Percentiles rank a stretch among this genome's conserved stretches.
Evolutionary conservation across 2,888 invertebrate species (phyloP).

Genomic region (Brachypterus glaber): DNA sequence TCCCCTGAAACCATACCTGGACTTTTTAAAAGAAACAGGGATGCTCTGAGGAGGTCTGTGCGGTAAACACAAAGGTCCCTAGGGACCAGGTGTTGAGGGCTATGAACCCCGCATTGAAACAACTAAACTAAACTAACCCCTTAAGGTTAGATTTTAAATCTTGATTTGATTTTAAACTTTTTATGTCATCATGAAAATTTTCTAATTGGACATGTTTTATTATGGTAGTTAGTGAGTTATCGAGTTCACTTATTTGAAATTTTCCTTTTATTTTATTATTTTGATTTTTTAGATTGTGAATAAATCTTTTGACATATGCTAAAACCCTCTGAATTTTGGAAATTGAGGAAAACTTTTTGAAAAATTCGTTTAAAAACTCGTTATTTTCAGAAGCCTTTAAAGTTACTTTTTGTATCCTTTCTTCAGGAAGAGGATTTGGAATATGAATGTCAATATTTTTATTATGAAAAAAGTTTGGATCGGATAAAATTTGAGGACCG

Average conservation of each 20-base stretch:
- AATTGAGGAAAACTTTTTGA: not conserved
- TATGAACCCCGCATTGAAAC: too few relatives aligned
- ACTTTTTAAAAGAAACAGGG: too few relatives aligned
- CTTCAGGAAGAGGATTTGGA: not conserved
- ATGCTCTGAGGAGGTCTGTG: too few relatives aligned
- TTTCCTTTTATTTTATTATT: not conserved
- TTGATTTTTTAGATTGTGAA: not conserved
- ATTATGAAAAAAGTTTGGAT: not conserved
- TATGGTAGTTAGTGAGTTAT: not conserved
- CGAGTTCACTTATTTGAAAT: not conserved
- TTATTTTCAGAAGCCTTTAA: not conserved
- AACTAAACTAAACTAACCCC: too few relatives aligned
- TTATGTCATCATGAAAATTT: not conserved
- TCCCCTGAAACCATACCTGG: too few relatives aligned
- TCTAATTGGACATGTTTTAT: not conserved
- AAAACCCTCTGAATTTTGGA: not conserved
- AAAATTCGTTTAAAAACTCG: not conserved
- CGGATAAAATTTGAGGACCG: not conserved
- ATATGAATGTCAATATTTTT: not conserved
- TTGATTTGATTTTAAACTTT: not conserved
- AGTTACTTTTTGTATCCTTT: not conserved
- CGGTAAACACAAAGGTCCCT: too few relatives aligned
- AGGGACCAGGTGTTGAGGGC: too few relatives aligned
- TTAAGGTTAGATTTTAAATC: too few relatives aligned
- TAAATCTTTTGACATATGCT: not conserved